Base-by-base conservation (phyloP, 1,140 invertebrate species). In the Harpegnathos saltator region DNA sequence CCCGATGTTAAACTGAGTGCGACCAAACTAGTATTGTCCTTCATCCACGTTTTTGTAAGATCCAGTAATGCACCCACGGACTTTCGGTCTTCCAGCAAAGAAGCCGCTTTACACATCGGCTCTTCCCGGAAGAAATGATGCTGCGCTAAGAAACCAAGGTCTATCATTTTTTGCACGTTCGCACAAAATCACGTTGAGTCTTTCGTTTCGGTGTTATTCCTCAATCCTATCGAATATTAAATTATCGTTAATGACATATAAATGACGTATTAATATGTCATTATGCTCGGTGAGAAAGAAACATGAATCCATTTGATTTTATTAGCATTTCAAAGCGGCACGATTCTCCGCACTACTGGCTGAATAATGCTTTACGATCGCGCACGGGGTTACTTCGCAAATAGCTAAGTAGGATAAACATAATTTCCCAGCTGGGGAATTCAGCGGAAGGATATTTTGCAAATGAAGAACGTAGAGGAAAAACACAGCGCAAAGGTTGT, bases 31-130 rank as follows among this genome's bases (percentile, higher is more conserved):
- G 95, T 95, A n/a, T 95, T 95, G 68, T 96, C 96, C 72, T 95
- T 95, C 92, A 96, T 94, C 94, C 95, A 95, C 19, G 94, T 94
- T 59, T 92, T 89, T 0, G 95, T 91, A 26, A 95, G 91, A 63
- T 95, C 91, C 1, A 95, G 61, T 85, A 95, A 96, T 44, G 93
- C 93, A 22, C 95, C 93, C 0, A 95, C 89, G 0, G 95, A 96
- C 59, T 94, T 92, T 58, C 89, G 80, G 82, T 96, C 95, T 0
- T 95, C 90, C 0, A 87, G 52, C 62, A 96, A 87, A 26, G 95
- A 94, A 7, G 87, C 80, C 9, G 94, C 91, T 68, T 88, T 91
- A 73, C 94, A 95, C 85, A 95, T 89, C 0, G 95, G 82, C 91
- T 95, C 91, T 89, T 96, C 92, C 74, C 92, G 80, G 82, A 96